Percentiles rank a stretch among this genome's conserved stretches.
These are phyloP conservation scores for Gadopsis bispinosus DNA, from an alignment of 2,797 vertebrate genomes.

Conservation along the genomic window DNA sequence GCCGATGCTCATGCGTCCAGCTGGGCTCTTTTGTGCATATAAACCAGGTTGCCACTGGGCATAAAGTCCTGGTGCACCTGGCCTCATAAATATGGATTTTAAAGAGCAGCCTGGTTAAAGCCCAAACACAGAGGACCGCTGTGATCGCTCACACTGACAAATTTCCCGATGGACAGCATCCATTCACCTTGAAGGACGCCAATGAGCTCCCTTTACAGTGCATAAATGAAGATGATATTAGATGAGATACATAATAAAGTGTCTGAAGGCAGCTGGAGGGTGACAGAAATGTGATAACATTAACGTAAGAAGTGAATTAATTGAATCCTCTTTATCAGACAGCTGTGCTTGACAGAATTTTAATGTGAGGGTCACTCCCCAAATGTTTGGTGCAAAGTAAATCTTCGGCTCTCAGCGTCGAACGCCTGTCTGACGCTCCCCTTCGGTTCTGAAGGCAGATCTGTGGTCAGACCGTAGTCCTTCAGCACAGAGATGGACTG, in stretches of 20 bases:
- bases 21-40: constrained; percentile 7
- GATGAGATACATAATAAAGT: neutral
- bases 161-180: neutral
- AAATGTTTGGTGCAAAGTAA: neutral
- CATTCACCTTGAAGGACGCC: neutral
- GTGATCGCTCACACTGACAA: neutral
- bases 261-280: too few relatives aligned
- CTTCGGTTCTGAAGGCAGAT: neutral
- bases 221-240: neutral
- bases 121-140: constrained; percentile 7
- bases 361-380: neutral
- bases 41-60: constrained; percentile 12
- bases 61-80: constrained; percentile 6
- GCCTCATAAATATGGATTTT: constrained; percentile 48
- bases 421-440: neutral
- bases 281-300: neutral
- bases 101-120: constrained; percentile 18
- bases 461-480: neutral
- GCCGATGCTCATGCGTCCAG: constrained; percentile 22
- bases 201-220: constrained; percentile 4
- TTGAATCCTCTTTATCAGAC: neutral
- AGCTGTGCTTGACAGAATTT: neutral
- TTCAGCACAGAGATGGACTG: neutral
- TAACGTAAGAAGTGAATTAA: neutral
- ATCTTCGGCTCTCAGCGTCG: neutral